phyloP scores from a whole-genome alignment of 2,888 invertebrate species.

The Peribatodes rhomboidaria region DNA sequence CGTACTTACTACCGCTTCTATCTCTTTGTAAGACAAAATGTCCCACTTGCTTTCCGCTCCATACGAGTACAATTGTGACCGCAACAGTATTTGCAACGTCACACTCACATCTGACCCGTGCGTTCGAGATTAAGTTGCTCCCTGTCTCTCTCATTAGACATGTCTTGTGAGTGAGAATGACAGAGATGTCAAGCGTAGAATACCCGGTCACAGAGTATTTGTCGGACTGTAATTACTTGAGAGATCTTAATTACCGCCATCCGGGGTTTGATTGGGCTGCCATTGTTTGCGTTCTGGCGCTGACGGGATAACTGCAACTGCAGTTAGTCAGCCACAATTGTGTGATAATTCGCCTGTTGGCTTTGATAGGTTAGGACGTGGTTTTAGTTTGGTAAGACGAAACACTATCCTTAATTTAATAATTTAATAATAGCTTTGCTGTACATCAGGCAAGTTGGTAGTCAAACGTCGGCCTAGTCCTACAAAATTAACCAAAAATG shows the following conservation, averaged over 20 bases:
- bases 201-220: conserved; percentile 53
- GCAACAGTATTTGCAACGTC: neutral
- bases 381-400: neutral
- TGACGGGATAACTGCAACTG: conserved; percentile 75
- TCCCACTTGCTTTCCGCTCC: too few relatives aligned
- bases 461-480: too few relatives aligned
- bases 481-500: too few relatives aligned
- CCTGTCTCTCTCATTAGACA: neutral
- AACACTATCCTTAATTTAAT: too few relatives aligned
- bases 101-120: neutral
- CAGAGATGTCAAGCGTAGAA: too few relatives aligned
- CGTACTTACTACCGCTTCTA: too few relatives aligned
- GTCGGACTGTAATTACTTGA: conserved; percentile 74
- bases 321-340: conserved; percentile 61
- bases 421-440: too few relatives aligned
- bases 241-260: conserved; percentile 81
- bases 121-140: conserved; percentile 16
- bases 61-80: too few relatives aligned
- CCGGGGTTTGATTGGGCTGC: conserved; percentile 77
- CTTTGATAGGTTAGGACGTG: neutral
- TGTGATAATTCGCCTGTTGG: conserved; percentile 31
- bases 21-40: too few relatives aligned
- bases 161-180: neutral
- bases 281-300: conserved; percentile 73
- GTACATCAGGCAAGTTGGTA: too few relatives aligned